Base-by-base conservation (phyloP, 1,140 invertebrate species). In the Eulimnadia texana region DNA sequence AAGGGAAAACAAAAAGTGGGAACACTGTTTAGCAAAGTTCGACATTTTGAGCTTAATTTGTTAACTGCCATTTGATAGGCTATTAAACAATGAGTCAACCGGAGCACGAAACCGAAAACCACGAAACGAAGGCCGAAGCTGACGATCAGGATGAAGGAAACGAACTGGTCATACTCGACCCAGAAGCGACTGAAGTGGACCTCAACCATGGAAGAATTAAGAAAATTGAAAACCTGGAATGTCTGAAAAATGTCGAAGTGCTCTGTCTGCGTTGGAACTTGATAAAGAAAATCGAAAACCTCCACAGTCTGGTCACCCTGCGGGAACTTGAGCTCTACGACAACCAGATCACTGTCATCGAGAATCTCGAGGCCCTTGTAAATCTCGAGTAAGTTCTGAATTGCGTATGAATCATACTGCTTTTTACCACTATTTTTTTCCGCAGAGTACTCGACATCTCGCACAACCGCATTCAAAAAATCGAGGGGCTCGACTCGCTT, bases 251-350 rank as follows among this genome's bases (percentile, higher is more conserved):
- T 64, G 78, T 92, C 33, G 82, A 94, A 75, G 83, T 80, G 67
- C 73, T 94, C 29, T 93, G 84, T 70, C 77, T 97, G 23, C 81
- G 93, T 51, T 95, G 94, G 86, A 98, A 98, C 76, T 76, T 94
- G 0, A 91, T 98, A 11, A 95, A 88, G 67, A 91, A 89, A 69
- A 96, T 98, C 69, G 90, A 94, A 72, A 92, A 93, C 72, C 70
- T 95, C 22, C 71, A 82, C 61, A 83, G 77, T 1, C 72, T 93
- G 6, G 79, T 75, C 2, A 89, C 82, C 20, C 74, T 97, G 0
- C 78, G 79, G 52, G 92, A 97, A 70, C 72, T 99, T 57, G 95
- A 98, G 68, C 76, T 99, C 1, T 95, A 98, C 72, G 96, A 98
- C 74, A 99, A 98, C 76, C 92, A 94, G 76, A 90, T 97, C 52